These are phyloP conservation scores for Trematomus loennbergii DNA, from an alignment of 2,113 vertebrate species.

Conservation along the genomic window DNA sequence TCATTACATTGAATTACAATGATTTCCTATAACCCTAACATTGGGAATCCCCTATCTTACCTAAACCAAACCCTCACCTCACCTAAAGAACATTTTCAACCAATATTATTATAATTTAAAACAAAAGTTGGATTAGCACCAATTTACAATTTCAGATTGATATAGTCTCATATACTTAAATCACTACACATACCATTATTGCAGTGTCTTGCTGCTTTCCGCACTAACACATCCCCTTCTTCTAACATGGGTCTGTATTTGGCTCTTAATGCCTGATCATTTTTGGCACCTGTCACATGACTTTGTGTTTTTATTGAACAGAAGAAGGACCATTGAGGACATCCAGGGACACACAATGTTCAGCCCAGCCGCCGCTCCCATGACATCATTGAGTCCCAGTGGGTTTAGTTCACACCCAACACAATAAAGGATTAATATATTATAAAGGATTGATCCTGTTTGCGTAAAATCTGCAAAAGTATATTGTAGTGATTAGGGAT, in stretches of 20 bases:
- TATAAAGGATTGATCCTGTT: constrained; percentile 34
- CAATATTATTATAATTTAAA: too few relatives aligned
- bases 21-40: too few relatives aligned
- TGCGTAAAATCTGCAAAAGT: constrained; percentile 40
- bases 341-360: constrained; percentile 39
- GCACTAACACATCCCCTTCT: background rate
- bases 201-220: background rate
- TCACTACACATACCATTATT: background rate
- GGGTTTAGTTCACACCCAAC: constrained; percentile 45
- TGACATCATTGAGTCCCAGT: constrained; percentile 66
- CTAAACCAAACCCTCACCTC: too few relatives aligned
- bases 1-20: too few relatives aligned
- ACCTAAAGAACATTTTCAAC: too few relatives aligned
- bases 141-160: background rate
- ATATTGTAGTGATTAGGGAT: constrained; percentile 36
- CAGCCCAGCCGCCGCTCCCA: constrained; percentile 53
- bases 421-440: constrained; percentile 42
- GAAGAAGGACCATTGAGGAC: constrained; percentile 48
- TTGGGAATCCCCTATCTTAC: too few relatives aligned
- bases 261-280: background rate
- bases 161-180: background rate
- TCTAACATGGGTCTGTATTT: background rate
- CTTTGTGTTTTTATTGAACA: constrained; percentile 13
- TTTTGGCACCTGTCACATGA: constrained; percentile 12
- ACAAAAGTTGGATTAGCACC: background rate